A percentile compares a stretch with the other conserved stretches of the same genome.
These are phyloP conservation scores for Balanococcus diminutus DNA, from an alignment of 2,888 invertebrate species.

Conservation along the genomic window DNA sequence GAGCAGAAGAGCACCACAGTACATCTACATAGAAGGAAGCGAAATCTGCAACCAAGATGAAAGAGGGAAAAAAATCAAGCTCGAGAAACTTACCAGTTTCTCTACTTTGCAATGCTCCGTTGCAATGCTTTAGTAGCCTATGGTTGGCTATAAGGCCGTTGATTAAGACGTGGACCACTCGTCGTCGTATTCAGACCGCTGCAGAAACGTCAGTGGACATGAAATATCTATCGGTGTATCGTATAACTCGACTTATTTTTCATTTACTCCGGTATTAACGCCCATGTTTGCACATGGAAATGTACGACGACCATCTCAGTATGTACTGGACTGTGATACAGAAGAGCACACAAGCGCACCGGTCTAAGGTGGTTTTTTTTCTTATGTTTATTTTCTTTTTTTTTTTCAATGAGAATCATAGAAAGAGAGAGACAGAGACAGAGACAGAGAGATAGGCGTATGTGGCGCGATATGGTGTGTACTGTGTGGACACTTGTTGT, in stretches of 20 bases:
- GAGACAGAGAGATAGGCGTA: not conserved
- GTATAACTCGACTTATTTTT: slow-evolving; percentile 48
- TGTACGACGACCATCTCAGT: not conserved
- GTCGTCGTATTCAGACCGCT: not conserved
- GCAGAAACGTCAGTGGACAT: not conserved
- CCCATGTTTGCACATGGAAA: slow-evolving; percentile 42
- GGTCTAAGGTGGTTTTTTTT: not conserved
- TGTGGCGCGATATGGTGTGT: not conserved
- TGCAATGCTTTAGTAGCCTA: not conserved
- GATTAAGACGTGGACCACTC: slow-evolving; percentile 42
- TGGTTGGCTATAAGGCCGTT: not conserved
- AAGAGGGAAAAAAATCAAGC: not conserved
- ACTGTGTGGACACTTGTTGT: slow-evolving; percentile 23
- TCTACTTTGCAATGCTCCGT: too few relatives aligned
- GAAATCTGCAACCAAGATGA: not conserved
- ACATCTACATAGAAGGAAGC: too few relatives aligned
- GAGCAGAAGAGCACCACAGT: not conserved
- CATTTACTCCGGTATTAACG: slow-evolving; percentile 46
- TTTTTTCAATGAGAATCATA: not conserved
- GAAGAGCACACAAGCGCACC: not conserved
- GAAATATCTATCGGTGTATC: slow-evolving; percentile 39
- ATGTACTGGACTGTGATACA: not conserved
- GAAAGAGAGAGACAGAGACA: not conserved
- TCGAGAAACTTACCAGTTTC: slow-evolving; percentile 11
- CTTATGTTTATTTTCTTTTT: not conserved